phyloP scores from a whole-genome alignment of 1,140 invertebrate genomes.

The Eubasilissa regina region DNA sequence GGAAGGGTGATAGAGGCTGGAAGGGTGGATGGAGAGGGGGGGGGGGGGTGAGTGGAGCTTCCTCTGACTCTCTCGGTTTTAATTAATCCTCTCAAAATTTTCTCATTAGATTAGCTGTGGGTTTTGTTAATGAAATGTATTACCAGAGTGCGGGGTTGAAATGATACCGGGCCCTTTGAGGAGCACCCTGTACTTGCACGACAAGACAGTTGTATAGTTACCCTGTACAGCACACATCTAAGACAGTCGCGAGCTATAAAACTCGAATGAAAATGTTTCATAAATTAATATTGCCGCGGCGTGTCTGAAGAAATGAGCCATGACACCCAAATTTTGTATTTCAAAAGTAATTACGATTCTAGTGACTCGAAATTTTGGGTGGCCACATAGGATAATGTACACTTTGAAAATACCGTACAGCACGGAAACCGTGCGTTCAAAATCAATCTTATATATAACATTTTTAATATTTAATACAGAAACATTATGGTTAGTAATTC shows the following conservation, averaged over 20 bases:
- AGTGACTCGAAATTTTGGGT: too few relatives aligned
- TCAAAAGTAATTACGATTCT: too few relatives aligned
- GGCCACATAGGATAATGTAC: too few relatives aligned
- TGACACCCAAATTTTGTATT: too few relatives aligned
- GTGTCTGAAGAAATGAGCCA: too few relatives aligned
- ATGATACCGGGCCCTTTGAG: constrained; percentile 34
- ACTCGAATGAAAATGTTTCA: background rate
- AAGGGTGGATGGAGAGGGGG: background rate
- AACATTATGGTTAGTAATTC: too few relatives aligned
- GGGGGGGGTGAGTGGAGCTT: constrained; percentile 6
- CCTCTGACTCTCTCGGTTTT: constrained; percentile 46
- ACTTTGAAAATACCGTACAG: constrained; percentile 7
- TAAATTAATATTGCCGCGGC: background rate
- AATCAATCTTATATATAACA: too few relatives aligned
- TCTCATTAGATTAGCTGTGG: constrained; percentile 60
- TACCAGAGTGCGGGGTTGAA: constrained; percentile 29
- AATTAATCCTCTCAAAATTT: constrained; percentile 60
- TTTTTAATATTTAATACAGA: too few relatives aligned
- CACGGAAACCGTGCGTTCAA: too few relatives aligned
- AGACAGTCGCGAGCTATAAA: background rate
- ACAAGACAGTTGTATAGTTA: too few relatives aligned
- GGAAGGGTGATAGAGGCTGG: too few relatives aligned
- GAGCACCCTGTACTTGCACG: background rate
- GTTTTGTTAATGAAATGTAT: constrained; percentile 59
- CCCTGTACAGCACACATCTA: constrained; percentile 7